Conservation (phyloP, 2,888 invertebrate genomes). For the Latrodectus hesperus region DNA sequence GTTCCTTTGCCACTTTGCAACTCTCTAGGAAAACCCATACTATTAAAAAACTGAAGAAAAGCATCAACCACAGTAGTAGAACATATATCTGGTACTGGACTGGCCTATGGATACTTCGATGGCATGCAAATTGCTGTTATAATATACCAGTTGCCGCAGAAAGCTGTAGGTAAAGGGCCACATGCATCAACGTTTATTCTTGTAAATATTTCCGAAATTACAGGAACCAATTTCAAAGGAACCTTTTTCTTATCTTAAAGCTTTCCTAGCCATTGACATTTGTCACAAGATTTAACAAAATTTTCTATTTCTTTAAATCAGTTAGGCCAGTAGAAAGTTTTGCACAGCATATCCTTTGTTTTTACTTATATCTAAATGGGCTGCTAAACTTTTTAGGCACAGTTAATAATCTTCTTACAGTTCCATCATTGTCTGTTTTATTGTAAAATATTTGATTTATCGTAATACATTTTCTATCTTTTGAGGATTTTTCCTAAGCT, state of each 20-base stretch:
- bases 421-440: no score
- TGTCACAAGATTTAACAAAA: no score
- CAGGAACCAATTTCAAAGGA: background rate
- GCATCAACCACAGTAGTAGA: background rate
- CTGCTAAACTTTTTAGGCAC: no score
- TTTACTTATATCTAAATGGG: no score
- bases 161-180: background rate
- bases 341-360: no score
- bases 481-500: no score
- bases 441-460: no score
- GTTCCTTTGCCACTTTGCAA: conserved; percentile 12
- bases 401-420: no score
- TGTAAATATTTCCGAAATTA: background rate
- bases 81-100: background rate
- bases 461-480: no score
- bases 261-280: background rate
- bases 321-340: no score
- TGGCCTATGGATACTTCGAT: conserved; percentile 1
- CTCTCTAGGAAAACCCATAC: background rate
- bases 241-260: background rate
- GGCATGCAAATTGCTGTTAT: background rate
- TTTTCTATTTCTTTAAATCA: no score
- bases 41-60: background rate
- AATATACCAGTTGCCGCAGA: background rate
- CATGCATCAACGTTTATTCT: conserved; percentile 6